Percentiles rank a stretch among this genome's conserved stretches.
These are phyloP conservation scores for Illadopsis cleaveri DNA, from an alignment of 2,113 vertebrate genomes.

Conservation along the genomic window DNA sequence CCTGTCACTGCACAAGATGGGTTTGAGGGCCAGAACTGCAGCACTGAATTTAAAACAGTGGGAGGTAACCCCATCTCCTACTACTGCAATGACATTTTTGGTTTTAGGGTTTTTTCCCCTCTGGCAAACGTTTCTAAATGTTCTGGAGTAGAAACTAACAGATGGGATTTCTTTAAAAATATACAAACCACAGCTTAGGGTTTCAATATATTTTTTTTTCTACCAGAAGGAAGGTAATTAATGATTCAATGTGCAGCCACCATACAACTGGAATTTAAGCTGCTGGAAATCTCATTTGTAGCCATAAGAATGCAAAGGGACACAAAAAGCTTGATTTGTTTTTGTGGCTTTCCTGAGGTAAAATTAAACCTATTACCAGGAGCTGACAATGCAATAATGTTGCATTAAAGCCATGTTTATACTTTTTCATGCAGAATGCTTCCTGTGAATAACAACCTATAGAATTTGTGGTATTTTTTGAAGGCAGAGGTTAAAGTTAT, in stretches of 20 bases:
- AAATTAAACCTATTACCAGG: conserved; percentile 70
- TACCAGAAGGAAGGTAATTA: conserved; percentile 68
- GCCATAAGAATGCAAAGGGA: conserved; percentile 66
- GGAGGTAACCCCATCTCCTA: background rate
- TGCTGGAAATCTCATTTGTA: conserved; percentile 74
- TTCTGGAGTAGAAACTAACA: conserved; percentile 68
- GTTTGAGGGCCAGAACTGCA: conserved; percentile 5
- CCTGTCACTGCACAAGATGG: background rate
- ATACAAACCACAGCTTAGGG: conserved; percentile 30
- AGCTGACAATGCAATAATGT: conserved; percentile 50
- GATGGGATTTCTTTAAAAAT: conserved; percentile 72
- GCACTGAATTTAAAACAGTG: conserved; percentile 42
- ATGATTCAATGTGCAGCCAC: conserved; percentile 67
- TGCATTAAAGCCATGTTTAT: conserved; percentile 58
- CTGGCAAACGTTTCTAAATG: conserved; percentile 43
- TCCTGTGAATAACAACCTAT: conserved; percentile 53
- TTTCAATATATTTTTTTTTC: conserved; percentile 26
- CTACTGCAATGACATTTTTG: background rate
- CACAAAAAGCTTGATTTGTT: conserved; percentile 68
- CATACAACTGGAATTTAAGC: conserved; percentile 53
- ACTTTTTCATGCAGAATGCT: conserved; percentile 54
- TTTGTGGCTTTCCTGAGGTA: conserved; percentile 64
- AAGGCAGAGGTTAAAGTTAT: conserved; percentile 46
- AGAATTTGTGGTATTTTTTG: conserved; percentile 37
- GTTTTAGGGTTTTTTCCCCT: conserved; percentile 42